Percentiles rank a stretch among this genome's conserved stretches.
These are phyloP conservation scores for Allolobophora icterica DNA, from an alignment of 2,888 invertebrate species.

Conservation along the genomic window DNA sequence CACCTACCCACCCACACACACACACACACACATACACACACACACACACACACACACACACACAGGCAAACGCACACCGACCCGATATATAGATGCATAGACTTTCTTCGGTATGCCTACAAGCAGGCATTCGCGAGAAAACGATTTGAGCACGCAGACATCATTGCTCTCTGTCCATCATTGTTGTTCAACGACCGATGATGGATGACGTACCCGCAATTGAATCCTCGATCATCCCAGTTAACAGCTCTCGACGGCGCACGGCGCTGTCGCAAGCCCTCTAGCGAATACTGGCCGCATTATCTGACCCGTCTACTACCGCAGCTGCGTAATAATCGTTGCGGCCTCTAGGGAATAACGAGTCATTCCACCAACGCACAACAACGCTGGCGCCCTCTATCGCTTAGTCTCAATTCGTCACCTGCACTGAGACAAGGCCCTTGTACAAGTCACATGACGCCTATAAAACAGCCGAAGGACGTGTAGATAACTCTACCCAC, in stretches of 20 bases:
- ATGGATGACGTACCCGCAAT: neutral
- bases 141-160: neutral
- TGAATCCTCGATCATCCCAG: neutral
- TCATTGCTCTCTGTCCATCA: neutral
- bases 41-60: no score
- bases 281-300: neutral
- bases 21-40: no score
- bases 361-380: no score
- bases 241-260: neutral
- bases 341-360: constrained; percentile 4
- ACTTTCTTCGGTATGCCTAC: neutral
- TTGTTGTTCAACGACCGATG: neutral
- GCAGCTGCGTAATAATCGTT: neutral
- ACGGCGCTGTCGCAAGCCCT: neutral
- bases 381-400: no score
- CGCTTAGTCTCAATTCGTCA: neutral
- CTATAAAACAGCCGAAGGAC: no score
- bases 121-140: neutral
- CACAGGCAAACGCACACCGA: no score
- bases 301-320: neutral
- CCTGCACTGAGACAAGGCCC: neutral
- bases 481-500: no score
- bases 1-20: no score
- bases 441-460: neutral
- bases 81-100: no score